Evolutionary conservation across 2,113 vertebrate species (phyloP), one percentile per base, ranked within the genome.

Genomic region (Spizaetus ornatus): DNA sequence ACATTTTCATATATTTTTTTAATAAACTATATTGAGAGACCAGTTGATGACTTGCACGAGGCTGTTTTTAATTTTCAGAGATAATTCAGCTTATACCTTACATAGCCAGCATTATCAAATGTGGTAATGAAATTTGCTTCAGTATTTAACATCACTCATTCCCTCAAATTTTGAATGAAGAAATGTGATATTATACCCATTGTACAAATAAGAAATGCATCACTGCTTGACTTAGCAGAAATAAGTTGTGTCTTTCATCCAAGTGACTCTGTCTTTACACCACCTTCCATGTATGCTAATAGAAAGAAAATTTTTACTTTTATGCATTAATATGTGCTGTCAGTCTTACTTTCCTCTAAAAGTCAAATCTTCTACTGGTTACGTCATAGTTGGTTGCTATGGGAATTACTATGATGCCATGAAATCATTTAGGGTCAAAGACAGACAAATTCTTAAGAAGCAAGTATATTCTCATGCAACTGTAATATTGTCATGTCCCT

Each of bases 401-500:
- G 78, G 77, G 63, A 83, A 78, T 93, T 85, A 66, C 31, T 73
- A 55, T 36, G 77, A 72, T 34, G 29, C 34, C 43, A 74, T 69
- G 63, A 97, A 96, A 76, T 88, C 96, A 93, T 93, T 97, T 89
- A 90, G 70, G 94, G 91, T 97, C 82, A 96, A 90, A 42, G 91
- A 92, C 62, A 95, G 83, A 96, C 74, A 94, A 90, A 91, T 93
- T 96, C 95, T 96, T 93, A 88, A 97, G 96, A 96, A 95, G 95
- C 10, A 91, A 96, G 96, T 92, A 70, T 87, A 84, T 84, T 96
- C 85, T 96, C 82, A 97, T 88, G 90, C 17, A 15, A 78, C 77
- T 94, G 47, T 55, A 91, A 93, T 92, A 93, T 81, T 97, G 96
- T 96, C 95, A 95, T 94, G 96, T 97, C 95, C 72, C 76, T 94